phyloP scores from a whole-genome alignment of 2,888 invertebrate genomes.

The Rotaria macrura region DNA sequence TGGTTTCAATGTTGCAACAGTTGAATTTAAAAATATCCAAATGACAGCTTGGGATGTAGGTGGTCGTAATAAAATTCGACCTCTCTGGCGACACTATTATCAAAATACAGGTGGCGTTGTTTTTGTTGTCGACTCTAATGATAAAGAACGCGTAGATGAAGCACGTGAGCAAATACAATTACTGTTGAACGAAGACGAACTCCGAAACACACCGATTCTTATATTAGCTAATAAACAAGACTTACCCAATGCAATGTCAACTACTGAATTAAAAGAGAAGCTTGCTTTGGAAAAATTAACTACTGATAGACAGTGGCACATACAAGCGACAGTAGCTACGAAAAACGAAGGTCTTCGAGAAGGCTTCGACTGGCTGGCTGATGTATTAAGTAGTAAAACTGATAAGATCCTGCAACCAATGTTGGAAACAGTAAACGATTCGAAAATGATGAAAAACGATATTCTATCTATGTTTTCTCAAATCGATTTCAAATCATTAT shows the following conservation, averaged over 20 bases:
- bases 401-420: no score
- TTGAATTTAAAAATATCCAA: conserved; percentile 97
- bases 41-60: conserved; percentile 99
- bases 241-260: conserved; percentile 99
- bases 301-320: conserved; percentile 43
- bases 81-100: conserved; percentile 91
- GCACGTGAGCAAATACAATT: conserved; percentile 95
- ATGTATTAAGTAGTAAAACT: conserved; percentile 56
- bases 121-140: conserved; percentile 99
- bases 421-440: no score
- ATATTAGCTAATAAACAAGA: conserved; percentile 99
- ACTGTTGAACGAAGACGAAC: conserved; percentile 97
- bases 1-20: conserved; percentile 56
- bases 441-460: no score
- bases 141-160: conserved; percentile 95
- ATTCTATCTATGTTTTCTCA: no score
- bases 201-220: conserved; percentile 92
- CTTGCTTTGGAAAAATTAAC: conserved; percentile 56
- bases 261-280: conserved; percentile 98
- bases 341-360: conserved; percentile 97
- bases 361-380: conserved; percentile 98
- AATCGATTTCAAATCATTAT: no score
- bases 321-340: conserved; percentile 70
- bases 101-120: conserved; percentile 67
- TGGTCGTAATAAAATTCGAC: conserved; percentile 34